Conservation (phyloP, 2,888 invertebrate genomes). For the Tenthredo distinguenda region DNA sequence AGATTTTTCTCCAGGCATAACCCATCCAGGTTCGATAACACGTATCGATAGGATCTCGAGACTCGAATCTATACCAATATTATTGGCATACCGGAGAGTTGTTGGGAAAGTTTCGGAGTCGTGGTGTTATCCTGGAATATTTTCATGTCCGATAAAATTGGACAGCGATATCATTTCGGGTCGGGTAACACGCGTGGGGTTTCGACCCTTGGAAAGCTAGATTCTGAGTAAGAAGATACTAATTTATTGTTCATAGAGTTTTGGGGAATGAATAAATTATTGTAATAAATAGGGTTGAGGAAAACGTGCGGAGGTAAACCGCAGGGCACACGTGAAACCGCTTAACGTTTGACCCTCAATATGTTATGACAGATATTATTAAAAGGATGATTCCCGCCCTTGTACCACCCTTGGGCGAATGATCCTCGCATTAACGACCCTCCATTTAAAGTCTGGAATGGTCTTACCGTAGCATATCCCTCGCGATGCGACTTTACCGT, state of each 20-base stretch:
- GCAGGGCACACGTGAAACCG: slow-evolving; percentile 40
- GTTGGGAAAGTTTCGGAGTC: slow-evolving; percentile 26
- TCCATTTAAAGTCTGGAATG: neutral
- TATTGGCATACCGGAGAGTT: slow-evolving; percentile 45
- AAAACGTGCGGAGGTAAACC: slow-evolving; percentile 31
- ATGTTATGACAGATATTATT: slow-evolving; percentile 51
- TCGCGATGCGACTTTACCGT: neutral
- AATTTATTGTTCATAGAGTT: neutral
- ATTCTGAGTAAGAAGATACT: neutral
- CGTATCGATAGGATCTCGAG: neutral
- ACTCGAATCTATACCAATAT: slow-evolving; percentile 48
- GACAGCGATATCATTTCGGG: neutral
- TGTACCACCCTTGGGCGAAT: slow-evolving; percentile 35
- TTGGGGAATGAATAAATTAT: neutral
- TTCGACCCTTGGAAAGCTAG: neutral
- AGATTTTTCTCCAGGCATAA: neutral
- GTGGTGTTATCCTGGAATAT: neutral
- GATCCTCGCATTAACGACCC: slow-evolving; percentile 50
- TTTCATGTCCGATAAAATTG: slow-evolving; percentile 4
- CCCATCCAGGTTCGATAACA: neutral
- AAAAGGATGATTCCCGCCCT: slow-evolving; percentile 51
- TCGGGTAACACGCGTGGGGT: neutral
- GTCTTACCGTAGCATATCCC: neutral
- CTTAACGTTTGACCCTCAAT: slow-evolving; percentile 53
- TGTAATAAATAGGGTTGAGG: neutral